phyloP scores from a whole-genome alignment of 2,888 invertebrate genomes.

The Silvanus unidentatus region DNA sequence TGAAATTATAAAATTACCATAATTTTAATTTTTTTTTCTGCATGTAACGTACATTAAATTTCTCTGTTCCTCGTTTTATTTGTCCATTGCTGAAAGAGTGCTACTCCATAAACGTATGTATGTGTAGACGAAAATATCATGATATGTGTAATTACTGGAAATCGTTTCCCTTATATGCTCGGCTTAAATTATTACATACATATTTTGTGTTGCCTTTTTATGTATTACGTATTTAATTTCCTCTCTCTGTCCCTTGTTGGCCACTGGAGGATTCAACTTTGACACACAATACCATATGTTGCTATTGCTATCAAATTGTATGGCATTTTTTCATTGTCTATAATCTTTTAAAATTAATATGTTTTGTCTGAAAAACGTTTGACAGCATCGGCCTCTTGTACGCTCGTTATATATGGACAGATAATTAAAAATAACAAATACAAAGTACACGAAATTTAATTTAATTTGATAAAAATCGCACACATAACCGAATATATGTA shows the following conservation, averaged over 20 bases:
- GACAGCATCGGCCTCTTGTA: neutral
- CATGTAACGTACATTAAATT: constrained; percentile 1
- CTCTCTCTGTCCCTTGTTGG: neutral
- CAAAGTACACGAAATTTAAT: neutral
- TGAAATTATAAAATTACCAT: constrained; percentile 2
- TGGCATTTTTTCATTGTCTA: neutral
- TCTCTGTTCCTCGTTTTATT: neutral
- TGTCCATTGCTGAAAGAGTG: too few relatives aligned
- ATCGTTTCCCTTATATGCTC: constrained; percentile 1
- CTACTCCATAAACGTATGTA: too few relatives aligned
- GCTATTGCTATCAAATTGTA: constrained; percentile 1
- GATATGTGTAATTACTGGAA: constrained; percentile 1
- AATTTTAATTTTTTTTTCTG: constrained; percentile 1
- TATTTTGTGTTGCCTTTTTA: neutral
- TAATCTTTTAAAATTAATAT: constrained; percentile 1
- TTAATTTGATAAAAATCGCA: too few relatives aligned
- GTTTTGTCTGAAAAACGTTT: neutral
- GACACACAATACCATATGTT: neutral
- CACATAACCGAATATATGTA: too few relatives aligned
- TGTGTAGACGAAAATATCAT: constrained; percentile 2
- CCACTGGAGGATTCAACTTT: neutral
- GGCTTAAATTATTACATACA: constrained; percentile 1
- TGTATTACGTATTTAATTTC: too few relatives aligned
- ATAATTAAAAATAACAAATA: neutral
- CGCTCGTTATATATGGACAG: neutral